Evolutionary conservation across 2,888 invertebrate genomes (phyloP).

Genomic region (Dastarcus helophoroides): DNA sequence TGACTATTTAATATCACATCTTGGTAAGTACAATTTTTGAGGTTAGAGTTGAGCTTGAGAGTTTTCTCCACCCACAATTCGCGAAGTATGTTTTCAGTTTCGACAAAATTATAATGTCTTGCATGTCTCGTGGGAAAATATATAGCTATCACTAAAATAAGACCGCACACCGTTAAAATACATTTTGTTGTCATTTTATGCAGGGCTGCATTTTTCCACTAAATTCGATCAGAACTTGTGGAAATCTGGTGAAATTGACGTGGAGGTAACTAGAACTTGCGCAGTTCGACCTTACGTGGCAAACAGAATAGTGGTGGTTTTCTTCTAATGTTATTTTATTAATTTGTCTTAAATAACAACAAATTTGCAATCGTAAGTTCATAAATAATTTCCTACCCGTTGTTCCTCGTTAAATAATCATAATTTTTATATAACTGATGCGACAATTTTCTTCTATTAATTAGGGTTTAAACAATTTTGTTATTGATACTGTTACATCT

Average conservation of each 20-base stretch:
- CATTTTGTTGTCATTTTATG: conserved; percentile 19
- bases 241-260: conserved; percentile 31
- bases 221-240: background rate
- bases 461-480: no score
- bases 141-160: conserved; percentile 22
- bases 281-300: conserved; percentile 50
- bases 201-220: no score
- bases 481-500: no score
- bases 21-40: conserved; percentile 27
- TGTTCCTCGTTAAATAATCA: no score
- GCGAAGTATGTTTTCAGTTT: conserved; percentile 19
- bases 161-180: conserved; percentile 15
- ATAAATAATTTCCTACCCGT: no score
- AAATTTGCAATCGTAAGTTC: no score
- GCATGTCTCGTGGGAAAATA: conserved; percentile 33
- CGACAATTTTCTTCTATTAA: no score
- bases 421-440: no score
- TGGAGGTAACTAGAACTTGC: conserved; percentile 42
- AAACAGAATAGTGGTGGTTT: conserved; percentile 20
- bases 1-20: conserved; percentile 22
- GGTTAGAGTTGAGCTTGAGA: no score
- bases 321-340: conserved; percentile 19
- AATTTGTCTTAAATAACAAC: background rate
- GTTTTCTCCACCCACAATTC: conserved; percentile 24
- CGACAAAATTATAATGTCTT: conserved; percentile 29